Evolutionary conservation across 2,113 vertebrate species (phyloP).

Genomic region (Platysteira castanea): DNA sequence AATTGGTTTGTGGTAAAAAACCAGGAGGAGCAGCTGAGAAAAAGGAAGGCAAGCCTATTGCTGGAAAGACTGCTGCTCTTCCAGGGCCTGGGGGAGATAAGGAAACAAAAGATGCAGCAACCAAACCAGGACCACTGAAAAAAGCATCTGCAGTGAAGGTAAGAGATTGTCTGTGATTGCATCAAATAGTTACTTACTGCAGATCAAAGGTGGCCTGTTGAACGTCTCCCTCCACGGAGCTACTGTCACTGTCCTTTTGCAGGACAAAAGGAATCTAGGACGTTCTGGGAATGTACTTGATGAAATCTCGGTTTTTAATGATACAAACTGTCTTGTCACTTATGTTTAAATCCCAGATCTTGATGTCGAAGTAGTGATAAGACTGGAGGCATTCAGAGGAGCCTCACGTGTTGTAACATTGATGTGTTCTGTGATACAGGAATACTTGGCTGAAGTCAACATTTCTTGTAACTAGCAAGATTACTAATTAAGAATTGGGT

Average conservation of each 20-base stretch:
- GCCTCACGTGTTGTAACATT: background rate
- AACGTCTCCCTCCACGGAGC: background rate
- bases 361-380: background rate
- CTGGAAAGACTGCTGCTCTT: slow-evolving; percentile 71
- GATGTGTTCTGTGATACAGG: background rate
- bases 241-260: background rate
- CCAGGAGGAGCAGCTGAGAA: slow-evolving; percentile 67
- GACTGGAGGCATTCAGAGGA: background rate
- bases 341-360: background rate
- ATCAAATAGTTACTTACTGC: background rate
- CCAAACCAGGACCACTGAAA: slow-evolving; percentile 80
- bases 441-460: background rate
- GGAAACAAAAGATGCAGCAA: slow-evolving; percentile 69
- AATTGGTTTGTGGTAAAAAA: slow-evolving; percentile 84
- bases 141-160: slow-evolving; percentile 83
- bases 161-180: background rate
- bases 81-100: slow-evolving; percentile 74
- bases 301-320: background rate
- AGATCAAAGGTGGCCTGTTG: background rate
- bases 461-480: background rate
- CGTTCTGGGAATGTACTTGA: background rate
- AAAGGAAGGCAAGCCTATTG: slow-evolving; percentile 75
- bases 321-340: background rate
- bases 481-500: background rate
- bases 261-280: background rate